Evolutionary conservation across 2,888 invertebrate genomes (phyloP).

Genomic region (Cosmopolites sordidus): DNA sequence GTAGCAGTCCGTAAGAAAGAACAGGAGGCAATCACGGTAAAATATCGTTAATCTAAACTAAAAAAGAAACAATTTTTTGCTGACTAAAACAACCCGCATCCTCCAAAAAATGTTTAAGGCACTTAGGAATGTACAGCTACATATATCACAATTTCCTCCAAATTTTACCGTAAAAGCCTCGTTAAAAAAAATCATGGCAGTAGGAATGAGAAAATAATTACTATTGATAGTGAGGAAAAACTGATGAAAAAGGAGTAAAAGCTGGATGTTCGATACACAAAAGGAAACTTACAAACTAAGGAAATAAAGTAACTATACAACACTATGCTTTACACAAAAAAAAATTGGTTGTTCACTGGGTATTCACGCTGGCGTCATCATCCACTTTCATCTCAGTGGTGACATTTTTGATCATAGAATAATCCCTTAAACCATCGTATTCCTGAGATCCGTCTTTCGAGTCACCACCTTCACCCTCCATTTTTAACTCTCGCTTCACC

Average conservation of each 20-base stretch:
- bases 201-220: slow-evolving; percentile 3
- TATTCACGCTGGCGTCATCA: slow-evolving; percentile 1
- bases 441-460: slow-evolving; percentile 4
- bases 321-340: too few relatives aligned
- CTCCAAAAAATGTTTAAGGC: slow-evolving; percentile 7
- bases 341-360: background rate
- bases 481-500: slow-evolving; percentile 42
- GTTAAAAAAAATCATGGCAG: slow-evolving; percentile 5
- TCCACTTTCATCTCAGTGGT: slow-evolving; percentile 22
- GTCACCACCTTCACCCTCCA: slow-evolving; percentile 26
- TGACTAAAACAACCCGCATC: background rate
- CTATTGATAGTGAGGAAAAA: slow-evolving; percentile 13
- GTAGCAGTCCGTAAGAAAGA: slow-evolving; percentile 7
- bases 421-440: slow-evolving; percentile 15
- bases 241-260: background rate
- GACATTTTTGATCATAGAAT: slow-evolving; percentile 22
- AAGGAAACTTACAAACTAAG: too few relatives aligned
- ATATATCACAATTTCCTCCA: slow-evolving; percentile 6
- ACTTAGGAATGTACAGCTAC: slow-evolving; percentile 9
- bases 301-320: too few relatives aligned
- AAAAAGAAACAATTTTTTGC: background rate
- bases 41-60: background rate
- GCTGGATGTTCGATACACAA: too few relatives aligned
- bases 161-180: background rate
- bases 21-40: background rate